phyloP scores from a whole-genome alignment of 2,113 vertebrate species.

The Gymnobelideus leadbeateri region DNA sequence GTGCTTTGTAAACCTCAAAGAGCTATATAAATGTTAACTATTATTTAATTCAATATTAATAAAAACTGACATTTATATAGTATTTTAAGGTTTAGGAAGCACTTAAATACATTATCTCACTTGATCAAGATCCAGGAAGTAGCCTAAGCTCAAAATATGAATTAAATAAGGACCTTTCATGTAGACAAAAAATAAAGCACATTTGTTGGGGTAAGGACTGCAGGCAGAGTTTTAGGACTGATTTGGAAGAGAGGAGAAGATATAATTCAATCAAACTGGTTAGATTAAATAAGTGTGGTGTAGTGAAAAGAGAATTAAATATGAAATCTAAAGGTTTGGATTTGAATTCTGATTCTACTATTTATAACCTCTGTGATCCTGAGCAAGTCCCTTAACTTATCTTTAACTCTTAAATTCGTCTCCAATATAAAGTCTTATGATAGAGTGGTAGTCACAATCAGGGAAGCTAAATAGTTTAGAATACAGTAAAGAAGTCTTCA shows the following conservation, averaged over 20 bases:
- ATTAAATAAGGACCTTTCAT: background rate
- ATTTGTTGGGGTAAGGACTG: background rate
- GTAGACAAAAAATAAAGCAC: background rate
- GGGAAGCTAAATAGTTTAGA: background rate
- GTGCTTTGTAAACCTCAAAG: background rate
- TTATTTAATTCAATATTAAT: conserved; percentile 12
- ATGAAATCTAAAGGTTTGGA: conserved; percentile 6
- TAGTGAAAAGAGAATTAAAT: background rate
- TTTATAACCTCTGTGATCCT: background rate
- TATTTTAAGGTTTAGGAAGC: background rate
- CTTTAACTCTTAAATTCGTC: background rate
- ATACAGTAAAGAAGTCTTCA: background rate
- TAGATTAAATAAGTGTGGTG: background rate
- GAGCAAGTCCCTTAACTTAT: conserved; percentile 4
- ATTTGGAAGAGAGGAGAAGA: background rate
- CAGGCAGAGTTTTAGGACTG: background rate
- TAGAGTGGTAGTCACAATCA: background rate
- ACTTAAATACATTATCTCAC: background rate
- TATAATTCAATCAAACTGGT: background rate
- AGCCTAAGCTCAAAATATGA: background rate
- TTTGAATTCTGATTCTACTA: conserved; percentile 14
- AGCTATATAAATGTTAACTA: background rate
- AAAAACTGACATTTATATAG: background rate
- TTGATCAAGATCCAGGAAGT: background rate
- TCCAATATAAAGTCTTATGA: background rate